Evolutionary conservation across 2,797 vertebrate genomes (phyloP).

Genomic region (Apogon hyalosoma): DNA sequence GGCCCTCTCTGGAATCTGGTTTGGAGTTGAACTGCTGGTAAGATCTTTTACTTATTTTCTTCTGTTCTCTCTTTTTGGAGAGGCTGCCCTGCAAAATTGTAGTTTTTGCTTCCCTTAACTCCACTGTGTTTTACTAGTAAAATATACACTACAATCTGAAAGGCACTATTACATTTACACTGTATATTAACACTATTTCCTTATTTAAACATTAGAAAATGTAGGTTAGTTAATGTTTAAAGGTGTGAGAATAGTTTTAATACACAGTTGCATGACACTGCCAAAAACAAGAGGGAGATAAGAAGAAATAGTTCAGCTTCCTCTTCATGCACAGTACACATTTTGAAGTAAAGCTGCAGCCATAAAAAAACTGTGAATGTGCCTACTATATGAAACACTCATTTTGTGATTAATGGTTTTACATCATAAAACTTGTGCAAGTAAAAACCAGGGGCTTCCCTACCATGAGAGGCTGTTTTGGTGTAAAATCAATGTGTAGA

Average conservation of each 20-base stretch:
- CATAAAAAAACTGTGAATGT: background rate
- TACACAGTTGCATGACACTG: background rate
- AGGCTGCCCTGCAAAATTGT: background rate
- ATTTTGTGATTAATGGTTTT: too few species aligned
- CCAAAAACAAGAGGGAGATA: background rate
- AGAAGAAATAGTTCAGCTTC: background rate
- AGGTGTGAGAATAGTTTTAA: background rate
- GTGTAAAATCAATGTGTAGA: too few species aligned
- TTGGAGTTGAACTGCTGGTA: constrained; percentile 98
- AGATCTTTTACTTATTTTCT: constrained; percentile 59
- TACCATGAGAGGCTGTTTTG: too few species aligned
- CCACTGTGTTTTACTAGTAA: background rate
- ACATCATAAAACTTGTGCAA: too few species aligned
- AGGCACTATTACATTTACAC: background rate
- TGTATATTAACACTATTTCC: background rate
- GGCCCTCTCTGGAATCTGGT: constrained; percentile 94
- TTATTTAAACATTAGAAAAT: background rate
- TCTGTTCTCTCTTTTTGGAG: background rate
- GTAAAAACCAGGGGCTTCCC: too few species aligned
- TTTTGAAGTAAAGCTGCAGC: constrained; percentile 13
- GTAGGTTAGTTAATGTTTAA: background rate
- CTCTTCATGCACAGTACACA: background rate
- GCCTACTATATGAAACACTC: background rate
- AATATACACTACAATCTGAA: background rate
- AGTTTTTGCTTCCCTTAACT: background rate